phyloP scores from a whole-genome alignment of 2,113 vertebrate genomes.

The Vicugna pacos region DNA sequence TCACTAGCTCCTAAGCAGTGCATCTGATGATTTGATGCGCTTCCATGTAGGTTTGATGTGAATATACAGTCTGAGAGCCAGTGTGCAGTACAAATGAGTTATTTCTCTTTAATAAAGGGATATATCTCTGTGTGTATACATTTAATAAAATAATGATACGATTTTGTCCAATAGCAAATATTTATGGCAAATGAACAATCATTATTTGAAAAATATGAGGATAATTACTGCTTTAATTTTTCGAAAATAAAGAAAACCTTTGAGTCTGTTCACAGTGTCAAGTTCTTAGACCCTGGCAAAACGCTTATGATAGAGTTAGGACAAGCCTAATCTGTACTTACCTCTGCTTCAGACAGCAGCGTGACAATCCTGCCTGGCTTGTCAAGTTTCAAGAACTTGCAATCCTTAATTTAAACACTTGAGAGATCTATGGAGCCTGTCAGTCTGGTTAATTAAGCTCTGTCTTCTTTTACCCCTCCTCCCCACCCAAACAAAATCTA shows the following conservation, averaged over 20 bases:
- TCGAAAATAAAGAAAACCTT: conserved; percentile 66
- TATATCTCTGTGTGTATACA: not conserved
- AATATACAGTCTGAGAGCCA: not conserved
- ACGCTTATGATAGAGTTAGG: conserved; percentile 84
- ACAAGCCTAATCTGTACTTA: conserved; percentile 87
- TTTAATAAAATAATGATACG: conserved; percentile 18
- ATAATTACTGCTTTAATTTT: conserved; percentile 60
- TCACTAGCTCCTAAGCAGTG: not conserved
- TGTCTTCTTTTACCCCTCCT: conserved; percentile 78
- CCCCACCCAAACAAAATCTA: conserved; percentile 86
- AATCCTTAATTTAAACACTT: conserved; percentile 91
- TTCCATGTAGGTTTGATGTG: not conserved
- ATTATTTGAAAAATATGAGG: conserved; percentile 46
- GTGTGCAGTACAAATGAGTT: not conserved
- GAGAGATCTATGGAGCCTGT: conserved; percentile 89
- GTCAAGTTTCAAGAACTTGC: conserved; percentile 89
- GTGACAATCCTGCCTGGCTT: conserved; percentile 86
- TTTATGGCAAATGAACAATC: conserved; percentile 53
- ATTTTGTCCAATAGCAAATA: conserved; percentile 54
- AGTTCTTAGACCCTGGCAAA: conserved; percentile 79
- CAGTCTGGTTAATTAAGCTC: conserved; percentile 89
- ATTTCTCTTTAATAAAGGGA: conserved; percentile 39
- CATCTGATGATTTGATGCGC: not conserved
- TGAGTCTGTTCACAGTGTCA: conserved; percentile 64
- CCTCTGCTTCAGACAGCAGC: conserved; percentile 85